phyloP scores from a whole-genome alignment of 1,140 invertebrate genomes.

The Pseudomyrmex concolor region DNA sequence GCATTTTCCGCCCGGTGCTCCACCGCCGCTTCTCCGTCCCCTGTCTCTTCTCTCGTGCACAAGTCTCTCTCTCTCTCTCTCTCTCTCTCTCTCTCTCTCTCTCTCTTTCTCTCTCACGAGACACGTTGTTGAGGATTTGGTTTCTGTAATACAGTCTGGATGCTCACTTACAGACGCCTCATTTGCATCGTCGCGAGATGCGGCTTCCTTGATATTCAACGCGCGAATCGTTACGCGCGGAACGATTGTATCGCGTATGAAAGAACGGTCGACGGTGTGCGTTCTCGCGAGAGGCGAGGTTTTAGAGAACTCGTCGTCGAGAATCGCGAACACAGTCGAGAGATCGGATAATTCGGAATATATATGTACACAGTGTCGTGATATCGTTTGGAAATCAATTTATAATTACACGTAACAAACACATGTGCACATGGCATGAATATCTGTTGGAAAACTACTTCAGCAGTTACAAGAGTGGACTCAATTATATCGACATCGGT shows the following conservation, averaged over 20 bases:
- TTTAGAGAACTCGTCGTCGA: no score
- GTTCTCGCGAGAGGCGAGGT: no score
- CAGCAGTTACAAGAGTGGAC: conserved; percentile 22
- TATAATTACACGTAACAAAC: conserved; percentile 22
- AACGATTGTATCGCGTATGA: neutral
- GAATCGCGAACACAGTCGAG: neutral
- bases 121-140: conserved; percentile 5
- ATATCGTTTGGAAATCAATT: conserved; percentile 33
- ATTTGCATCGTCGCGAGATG: conserved; percentile 42
- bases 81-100: no score
- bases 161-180: conserved; percentile 44
- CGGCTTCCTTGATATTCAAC: conserved; percentile 5
- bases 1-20: conserved; percentile 45
- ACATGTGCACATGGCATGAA: conserved; percentile 3
- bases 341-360: neutral
- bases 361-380: neutral
- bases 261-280: neutral
- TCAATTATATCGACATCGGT: conserved; percentile 51
- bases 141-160: conserved; percentile 21
- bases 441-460: conserved; percentile 27
- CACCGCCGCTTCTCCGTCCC: neutral
- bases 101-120: conserved; percentile 41
- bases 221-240: conserved; percentile 26
- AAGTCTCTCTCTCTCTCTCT: no score
- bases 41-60: conserved; percentile 13